These are phyloP conservation scores for Hirtodrosophila confusa DNA, from an alignment of 2,888 invertebrate genomes.

Conservation along the genomic window DNA sequence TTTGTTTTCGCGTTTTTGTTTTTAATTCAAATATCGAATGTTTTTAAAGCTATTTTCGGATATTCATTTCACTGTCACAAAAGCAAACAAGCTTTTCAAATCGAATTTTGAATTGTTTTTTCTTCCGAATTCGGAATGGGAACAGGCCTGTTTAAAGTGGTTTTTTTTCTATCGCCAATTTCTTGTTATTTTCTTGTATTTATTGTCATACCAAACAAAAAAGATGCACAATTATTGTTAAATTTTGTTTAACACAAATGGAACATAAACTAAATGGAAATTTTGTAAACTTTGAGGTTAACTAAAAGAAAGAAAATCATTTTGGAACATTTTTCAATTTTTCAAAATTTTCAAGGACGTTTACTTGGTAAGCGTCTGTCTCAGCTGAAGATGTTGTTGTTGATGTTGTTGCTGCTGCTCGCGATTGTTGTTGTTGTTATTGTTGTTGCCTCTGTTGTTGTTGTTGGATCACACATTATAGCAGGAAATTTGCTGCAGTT, in stretches of 20 bases:
- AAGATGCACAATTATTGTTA: slow-evolving; percentile 17
- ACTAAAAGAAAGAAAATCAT: slow-evolving; percentile 24
- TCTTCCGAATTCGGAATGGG: too few relatives aligned
- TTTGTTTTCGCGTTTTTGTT: too few relatives aligned
- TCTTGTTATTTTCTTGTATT: not conserved
- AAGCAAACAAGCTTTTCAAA: too few relatives aligned
- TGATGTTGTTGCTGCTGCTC: slow-evolving; percentile 40
- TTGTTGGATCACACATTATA: slow-evolving; percentile 86
- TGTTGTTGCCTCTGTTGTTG: slow-evolving; percentile 38
- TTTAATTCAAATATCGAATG: too few relatives aligned
- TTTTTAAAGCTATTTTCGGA: too few relatives aligned
- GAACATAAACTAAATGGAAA: slow-evolving; percentile 17
- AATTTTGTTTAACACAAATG: slow-evolving; percentile 20
- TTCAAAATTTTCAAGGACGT: slow-evolving; percentile 51
- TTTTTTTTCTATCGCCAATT: slow-evolving; percentile 3
- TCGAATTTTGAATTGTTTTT: too few relatives aligned
- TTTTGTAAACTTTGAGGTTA: slow-evolving; percentile 6
- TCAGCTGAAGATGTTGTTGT: slow-evolving; percentile 55
- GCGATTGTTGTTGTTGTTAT: slow-evolving; percentile 32
- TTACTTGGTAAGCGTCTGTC: slow-evolving; percentile 77
- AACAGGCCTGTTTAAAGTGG: too few relatives aligned
- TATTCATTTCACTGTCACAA: too few relatives aligned
- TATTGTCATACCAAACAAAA: slow-evolving; percentile 35
- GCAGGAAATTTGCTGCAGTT: slow-evolving; percentile 85
- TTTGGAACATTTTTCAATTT: slow-evolving; percentile 19